phyloP scores from a whole-genome alignment of 2,797 vertebrate species.

The Margarornis squamiger region DNA sequence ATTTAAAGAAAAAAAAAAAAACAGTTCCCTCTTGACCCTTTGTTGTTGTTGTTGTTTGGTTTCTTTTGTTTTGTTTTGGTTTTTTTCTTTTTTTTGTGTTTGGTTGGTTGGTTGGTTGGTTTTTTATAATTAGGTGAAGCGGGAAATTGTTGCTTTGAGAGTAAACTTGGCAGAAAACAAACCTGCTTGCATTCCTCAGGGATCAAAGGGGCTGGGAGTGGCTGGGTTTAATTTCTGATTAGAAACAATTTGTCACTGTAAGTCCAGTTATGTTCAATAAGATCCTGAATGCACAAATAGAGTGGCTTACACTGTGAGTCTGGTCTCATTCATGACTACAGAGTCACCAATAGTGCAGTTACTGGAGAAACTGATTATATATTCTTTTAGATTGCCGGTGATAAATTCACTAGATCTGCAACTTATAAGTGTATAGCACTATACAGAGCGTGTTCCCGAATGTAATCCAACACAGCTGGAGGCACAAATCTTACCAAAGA shows the following conservation, averaged over 20 bases:
- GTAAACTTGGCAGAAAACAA: background rate
- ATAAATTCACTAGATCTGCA: background rate
- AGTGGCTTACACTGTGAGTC: background rate
- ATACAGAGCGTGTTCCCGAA: background rate
- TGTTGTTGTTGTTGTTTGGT: too few species aligned
- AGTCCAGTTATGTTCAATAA: fast-evolving
- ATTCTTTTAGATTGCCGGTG: background rate
- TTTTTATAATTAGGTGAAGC: background rate
- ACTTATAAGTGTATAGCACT: background rate
- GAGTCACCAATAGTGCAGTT: background rate
- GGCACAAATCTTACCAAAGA: background rate
- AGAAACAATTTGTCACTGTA: fast-evolving
- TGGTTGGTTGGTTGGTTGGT: too few species aligned
- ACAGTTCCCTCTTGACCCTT: background rate
- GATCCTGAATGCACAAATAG: too few species aligned
- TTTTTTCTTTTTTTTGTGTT: too few species aligned
- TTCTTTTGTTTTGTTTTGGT: too few species aligned
- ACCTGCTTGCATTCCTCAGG: fast-evolving
- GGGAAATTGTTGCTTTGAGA: background rate
- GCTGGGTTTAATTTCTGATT: background rate
- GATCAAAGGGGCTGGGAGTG: background rate
- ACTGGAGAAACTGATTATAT: background rate
- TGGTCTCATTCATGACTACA: background rate
- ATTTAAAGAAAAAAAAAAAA: background rate
- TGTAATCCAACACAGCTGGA: background rate